Conservation (phyloP, 2,797 vertebrate species). For the Channa striata region DNA sequence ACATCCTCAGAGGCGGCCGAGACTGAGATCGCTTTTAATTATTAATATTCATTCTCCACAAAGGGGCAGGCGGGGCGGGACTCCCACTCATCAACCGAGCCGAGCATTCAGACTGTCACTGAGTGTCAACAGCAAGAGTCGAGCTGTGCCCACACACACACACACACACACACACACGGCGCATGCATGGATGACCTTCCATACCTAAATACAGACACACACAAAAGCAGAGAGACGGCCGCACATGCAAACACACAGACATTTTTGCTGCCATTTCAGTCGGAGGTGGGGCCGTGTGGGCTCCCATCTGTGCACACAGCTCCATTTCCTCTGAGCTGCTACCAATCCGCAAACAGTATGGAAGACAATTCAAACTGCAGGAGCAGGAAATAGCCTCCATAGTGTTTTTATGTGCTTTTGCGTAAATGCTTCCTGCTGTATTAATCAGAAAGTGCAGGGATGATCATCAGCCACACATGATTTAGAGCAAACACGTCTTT, state of each 20-base stretch:
- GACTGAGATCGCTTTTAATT: slow-evolving; percentile 80
- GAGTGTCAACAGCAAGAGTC: slow-evolving; percentile 75
- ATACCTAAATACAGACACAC: slow-evolving; percentile 60
- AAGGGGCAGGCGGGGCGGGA: slow-evolving; percentile 55
- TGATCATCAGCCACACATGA: slow-evolving; percentile 43
- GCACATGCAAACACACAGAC: slow-evolving; percentile 13
- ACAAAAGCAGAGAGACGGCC: slow-evolving; percentile 26
- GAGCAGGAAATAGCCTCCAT: slow-evolving; percentile 40
- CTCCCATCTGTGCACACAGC: slow-evolving; percentile 54
- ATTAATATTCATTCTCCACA: slow-evolving; percentile 76
- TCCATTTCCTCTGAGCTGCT: slow-evolving; percentile 62
- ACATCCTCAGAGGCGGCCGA: slow-evolving; percentile 60
- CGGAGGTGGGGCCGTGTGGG: slow-evolving; percentile 33
- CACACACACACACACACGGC: slow-evolving; percentile 46
- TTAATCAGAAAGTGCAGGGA: slow-evolving; percentile 40
- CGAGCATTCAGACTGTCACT: slow-evolving; percentile 61
- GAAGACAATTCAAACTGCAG: slow-evolving; percentile 37
- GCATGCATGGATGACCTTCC: slow-evolving; percentile 62
- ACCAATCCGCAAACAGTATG: slow-evolving; percentile 21
- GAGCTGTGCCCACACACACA: slow-evolving; percentile 48
- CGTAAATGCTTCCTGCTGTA: slow-evolving; percentile 54
- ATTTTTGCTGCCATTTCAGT: slow-evolving; percentile 23
- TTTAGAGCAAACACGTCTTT: slow-evolving; percentile 31
- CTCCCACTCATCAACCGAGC: slow-evolving; percentile 54
- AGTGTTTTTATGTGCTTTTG: slow-evolving; percentile 37